These are phyloP conservation scores for Sebastes itinus DNA, from an alignment of 2,797 vertebrate species.

Conservation along the genomic window DNA sequence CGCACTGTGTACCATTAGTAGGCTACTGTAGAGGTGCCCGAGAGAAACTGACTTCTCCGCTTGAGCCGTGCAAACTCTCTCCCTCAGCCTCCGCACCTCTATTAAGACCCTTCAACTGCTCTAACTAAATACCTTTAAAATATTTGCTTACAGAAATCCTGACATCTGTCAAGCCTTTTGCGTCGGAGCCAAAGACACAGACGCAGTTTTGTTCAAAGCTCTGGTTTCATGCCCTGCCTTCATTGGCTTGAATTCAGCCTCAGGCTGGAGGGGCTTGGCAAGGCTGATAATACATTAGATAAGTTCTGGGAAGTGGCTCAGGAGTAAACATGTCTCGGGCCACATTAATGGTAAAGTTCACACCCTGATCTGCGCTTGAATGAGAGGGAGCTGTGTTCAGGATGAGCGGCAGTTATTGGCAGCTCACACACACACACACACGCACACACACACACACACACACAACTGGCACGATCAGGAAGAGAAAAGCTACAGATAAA, in stretches of 20 bases:
- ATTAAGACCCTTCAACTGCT: background rate
- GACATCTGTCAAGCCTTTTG: conserved; percentile 29
- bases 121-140: conserved; percentile 19
- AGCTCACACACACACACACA: background rate
- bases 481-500: background rate
- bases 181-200: conserved; percentile 15
- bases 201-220: conserved; percentile 20
- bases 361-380: conserved; percentile 39
- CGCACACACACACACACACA: background rate
- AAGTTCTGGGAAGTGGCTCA: conserved; percentile 66
- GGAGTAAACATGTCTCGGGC: conserved; percentile 52
- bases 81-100: background rate
- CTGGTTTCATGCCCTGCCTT: conserved; percentile 32
- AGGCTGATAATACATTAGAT: conserved; percentile 57
- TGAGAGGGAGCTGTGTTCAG: conserved; percentile 40
- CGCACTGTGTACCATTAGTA: background rate
- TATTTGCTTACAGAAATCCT: conserved; percentile 32
- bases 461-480: background rate
- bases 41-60: background rate
- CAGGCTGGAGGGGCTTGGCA: conserved; percentile 24
- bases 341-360: conserved; percentile 57
- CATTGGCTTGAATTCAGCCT: background rate
- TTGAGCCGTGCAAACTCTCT: background rate
- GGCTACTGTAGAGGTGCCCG: background rate
- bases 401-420: conserved; percentile 22